Percentiles rank a stretch among this genome's conserved stretches.
These are phyloP conservation scores for Drosophila rufa DNA, from an alignment of 1,140 invertebrate genomes.

Conservation along the genomic window DNA sequence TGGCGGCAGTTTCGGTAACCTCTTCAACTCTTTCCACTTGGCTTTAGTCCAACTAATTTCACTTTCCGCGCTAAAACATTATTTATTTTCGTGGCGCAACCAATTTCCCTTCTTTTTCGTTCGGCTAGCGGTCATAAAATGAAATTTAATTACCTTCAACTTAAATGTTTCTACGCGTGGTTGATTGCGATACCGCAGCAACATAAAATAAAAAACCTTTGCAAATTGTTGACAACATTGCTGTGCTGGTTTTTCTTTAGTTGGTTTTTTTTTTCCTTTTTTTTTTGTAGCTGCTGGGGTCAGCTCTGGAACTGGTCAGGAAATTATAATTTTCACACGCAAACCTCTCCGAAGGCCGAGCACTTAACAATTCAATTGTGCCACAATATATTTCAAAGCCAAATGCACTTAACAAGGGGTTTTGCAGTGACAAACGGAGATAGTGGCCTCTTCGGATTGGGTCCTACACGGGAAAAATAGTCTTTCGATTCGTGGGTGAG, in stretches of 20 bases:
- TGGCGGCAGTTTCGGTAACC: constrained; percentile 11
- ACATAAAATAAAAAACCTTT: constrained; percentile 49
- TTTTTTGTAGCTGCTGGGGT: constrained; percentile 23
- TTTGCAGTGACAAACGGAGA: constrained; percentile 62
- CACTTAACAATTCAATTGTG: constrained; percentile 82
- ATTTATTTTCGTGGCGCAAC: constrained; percentile 49
- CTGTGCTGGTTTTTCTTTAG: constrained; percentile 38
- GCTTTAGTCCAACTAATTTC: constrained; percentile 38
- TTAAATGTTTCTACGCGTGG: constrained; percentile 63
- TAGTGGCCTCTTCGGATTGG: constrained; percentile 50
- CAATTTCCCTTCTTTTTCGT: constrained; percentile 42
- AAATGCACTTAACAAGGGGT: constrained; percentile 79
- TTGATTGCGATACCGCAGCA: constrained; percentile 50
- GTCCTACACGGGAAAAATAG: constrained; percentile 1
- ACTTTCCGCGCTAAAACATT: constrained; percentile 45
- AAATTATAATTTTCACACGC: constrained; percentile 84
- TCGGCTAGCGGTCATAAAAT: constrained; percentile 57
- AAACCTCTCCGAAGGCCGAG: constrained; percentile 47
- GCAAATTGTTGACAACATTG: constrained; percentile 81
- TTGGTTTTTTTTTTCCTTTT: constrained; percentile 24
- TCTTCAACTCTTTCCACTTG: constrained; percentile 37
- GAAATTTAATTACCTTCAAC: constrained; percentile 77
- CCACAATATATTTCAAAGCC: constrained; percentile 59
- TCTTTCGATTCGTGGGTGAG: too few relatives aligned
- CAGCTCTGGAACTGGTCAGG: constrained; percentile 61